Percentiles rank a stretch among this genome's conserved stretches.
Conservation (phyloP, 2,888 invertebrate genomes). For the Eilema depressum region DNA sequence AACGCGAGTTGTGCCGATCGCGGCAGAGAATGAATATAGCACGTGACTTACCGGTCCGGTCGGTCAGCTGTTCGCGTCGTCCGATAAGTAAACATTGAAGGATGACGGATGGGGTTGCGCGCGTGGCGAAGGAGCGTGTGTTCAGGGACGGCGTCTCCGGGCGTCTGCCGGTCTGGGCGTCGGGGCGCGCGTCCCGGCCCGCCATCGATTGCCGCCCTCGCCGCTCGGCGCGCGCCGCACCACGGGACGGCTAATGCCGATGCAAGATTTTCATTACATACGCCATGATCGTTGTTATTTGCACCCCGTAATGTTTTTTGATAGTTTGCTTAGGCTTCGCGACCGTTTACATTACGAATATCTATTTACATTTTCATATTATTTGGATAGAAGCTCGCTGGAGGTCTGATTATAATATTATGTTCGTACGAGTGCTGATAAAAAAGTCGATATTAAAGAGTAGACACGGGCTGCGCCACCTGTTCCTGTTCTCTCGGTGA, state of each 20-base stretch:
- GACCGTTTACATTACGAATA: conserved; percentile 57
- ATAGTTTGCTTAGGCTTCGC: conserved; percentile 79
- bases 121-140: conserved; percentile 74
- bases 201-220: conserved; percentile 86
- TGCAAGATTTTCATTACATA: conserved; percentile 86
- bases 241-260: conserved; percentile 77
- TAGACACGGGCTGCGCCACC: conserved; percentile 64
- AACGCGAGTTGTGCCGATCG: conserved; percentile 48
- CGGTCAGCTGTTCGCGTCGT: conserved; percentile 85
- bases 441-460: conserved; percentile 69
- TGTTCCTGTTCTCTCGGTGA: conserved; percentile 68
- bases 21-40: conserved; percentile 63
- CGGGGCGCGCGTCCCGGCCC: conserved; percentile 86
- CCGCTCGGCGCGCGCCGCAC: conserved; percentile 81
- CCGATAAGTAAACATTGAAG: conserved; percentile 84
- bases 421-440: conserved; percentile 61
- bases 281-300: conserved; percentile 86
- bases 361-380: conserved; percentile 61
- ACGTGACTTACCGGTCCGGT: conserved; percentile 86
- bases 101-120: conserved; percentile 75
- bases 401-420: conserved; percentile 53
- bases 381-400: conserved; percentile 55
- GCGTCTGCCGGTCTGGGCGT: conserved; percentile 88
- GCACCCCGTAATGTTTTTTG: conserved; percentile 86
- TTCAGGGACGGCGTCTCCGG: conserved; percentile 83